Base-by-base conservation (phyloP, 2,797 vertebrate genomes). In the Crenuchus spilurus region DNA sequence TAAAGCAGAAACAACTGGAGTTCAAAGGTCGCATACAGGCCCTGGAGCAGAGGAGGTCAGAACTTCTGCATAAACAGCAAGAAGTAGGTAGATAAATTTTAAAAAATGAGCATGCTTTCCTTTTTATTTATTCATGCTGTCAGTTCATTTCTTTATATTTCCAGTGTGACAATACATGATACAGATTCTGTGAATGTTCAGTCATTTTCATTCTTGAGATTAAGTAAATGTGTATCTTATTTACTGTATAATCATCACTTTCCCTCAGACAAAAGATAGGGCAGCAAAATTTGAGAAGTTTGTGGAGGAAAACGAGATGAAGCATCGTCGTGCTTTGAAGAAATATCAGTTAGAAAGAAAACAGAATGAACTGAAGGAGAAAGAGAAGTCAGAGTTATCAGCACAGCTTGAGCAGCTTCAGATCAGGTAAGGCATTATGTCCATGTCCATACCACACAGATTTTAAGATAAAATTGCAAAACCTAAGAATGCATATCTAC, bases 231-330 rank as follows among this genome's bases (percentile, higher is more conserved):
- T 31, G 10, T 10, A 9, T 70, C 24, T 31, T 28, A 26, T 20
- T 14, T 28, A 11, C 14, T 5, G 30, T 31, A 31, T 24, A 8
- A 28, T 8, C 26, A 16, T 75, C 7, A 76, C 64, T 72, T 37
- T 7, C 74, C 2, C 18, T n/a, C 80, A 94, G 92, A 90, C 64
- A 24, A 90, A 80, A 81, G 89, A 91, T 2, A 89, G 82, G 67
- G 84, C 75, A 4, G 61, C 74, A 49, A 91, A 89, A 67, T 95
- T 94, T 84, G 87, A 82, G 57, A 90, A 66, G 58, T 89, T 93
- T 83, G 87, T 93, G 42, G 85, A 86, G 58, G 90, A 90, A 63
- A 92, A 89, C 22, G 85, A 89, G 28, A 57, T 49, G 8, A 95
- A 94, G 78, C 87, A 86, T 4, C 78, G 70, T 0, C 41, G 62